Conservation (phyloP, 2,113 vertebrate genomes). For the Paracanthobrama guichenoti region DNA sequence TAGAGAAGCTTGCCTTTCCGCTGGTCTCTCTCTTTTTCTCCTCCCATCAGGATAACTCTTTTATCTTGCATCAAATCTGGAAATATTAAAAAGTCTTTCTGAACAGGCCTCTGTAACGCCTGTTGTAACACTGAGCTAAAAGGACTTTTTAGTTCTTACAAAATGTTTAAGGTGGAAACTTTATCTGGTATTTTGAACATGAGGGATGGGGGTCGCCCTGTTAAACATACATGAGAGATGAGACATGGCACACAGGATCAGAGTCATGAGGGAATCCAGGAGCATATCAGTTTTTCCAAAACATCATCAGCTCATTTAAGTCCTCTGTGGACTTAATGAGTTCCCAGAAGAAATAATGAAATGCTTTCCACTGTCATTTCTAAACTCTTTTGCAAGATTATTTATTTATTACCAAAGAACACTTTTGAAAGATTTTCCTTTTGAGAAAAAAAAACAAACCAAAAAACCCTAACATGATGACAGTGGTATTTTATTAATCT, state of each 20-base stretch:
- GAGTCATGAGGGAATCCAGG: slow-evolving; percentile 61
- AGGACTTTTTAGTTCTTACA: slow-evolving; percentile 80
- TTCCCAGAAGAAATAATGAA: slow-evolving; percentile 19
- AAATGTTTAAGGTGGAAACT: slow-evolving; percentile 84
- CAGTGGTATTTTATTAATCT: neutral
- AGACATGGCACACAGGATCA: slow-evolving; percentile 57
- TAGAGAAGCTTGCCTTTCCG: slow-evolving; percentile 99
- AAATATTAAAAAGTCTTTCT: slow-evolving; percentile 88
- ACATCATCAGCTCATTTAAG: neutral
- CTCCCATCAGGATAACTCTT: slow-evolving; percentile 74
- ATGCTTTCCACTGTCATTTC: neutral
- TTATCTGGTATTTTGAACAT: slow-evolving; percentile 75
- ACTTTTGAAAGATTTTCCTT: neutral
- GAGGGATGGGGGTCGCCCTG: slow-evolving; percentile 48
- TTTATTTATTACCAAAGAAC: neutral
- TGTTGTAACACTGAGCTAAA: slow-evolving; percentile 91
- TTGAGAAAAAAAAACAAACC: neutral
- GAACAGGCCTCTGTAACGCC: slow-evolving; percentile 89
- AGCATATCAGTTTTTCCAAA: slow-evolving; percentile 34
- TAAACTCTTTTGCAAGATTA: neutral
- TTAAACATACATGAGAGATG: slow-evolving; percentile 58
- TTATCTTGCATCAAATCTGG: slow-evolving; percentile 76
- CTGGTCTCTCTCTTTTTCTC: slow-evolving; percentile 76
- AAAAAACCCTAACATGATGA: neutral
- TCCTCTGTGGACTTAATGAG: neutral